These are phyloP conservation scores for Phaethon lepturus DNA, from an alignment of 2,113 vertebrate genomes.

Conservation along the genomic window DNA sequence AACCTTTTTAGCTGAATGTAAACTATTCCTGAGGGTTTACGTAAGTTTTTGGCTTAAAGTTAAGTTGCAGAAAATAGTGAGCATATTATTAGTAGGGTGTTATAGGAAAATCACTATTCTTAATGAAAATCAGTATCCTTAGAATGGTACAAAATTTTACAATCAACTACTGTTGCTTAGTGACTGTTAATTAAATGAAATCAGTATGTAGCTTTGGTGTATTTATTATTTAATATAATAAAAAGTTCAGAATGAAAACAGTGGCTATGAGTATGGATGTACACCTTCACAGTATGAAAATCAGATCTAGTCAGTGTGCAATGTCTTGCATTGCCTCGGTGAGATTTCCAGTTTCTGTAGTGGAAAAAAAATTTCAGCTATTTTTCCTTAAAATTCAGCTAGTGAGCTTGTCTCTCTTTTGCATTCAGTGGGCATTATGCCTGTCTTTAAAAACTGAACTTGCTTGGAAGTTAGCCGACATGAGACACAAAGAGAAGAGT, in stretches of 20 bases:
- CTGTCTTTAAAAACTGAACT: not conserved
- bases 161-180: not conserved
- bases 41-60: not conserved
- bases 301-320: not conserved
- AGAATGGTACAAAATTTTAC: not conserved
- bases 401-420: not conserved
- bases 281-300: not conserved
- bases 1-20: not conserved
- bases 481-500: fast-evolving
- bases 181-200: not conserved
- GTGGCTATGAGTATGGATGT: not conserved
- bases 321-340: not conserved
- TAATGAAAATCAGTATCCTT: not conserved
- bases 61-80: not conserved
- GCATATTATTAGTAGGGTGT: not conserved
- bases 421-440: not conserved
- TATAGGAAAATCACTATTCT: not conserved
- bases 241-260: not conserved
- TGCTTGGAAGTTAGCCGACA: not conserved
- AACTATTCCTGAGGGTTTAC: not conserved
- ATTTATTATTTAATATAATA: not conserved
- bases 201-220: not conserved
- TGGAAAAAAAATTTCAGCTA: not conserved
- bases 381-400: not conserved
- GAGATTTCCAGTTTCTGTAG: not conserved